Evolutionary conservation across 1,140 invertebrate species (phyloP), one percentile per base, ranked within the genome.

Genomic region (Apis laboriosa): DNA sequence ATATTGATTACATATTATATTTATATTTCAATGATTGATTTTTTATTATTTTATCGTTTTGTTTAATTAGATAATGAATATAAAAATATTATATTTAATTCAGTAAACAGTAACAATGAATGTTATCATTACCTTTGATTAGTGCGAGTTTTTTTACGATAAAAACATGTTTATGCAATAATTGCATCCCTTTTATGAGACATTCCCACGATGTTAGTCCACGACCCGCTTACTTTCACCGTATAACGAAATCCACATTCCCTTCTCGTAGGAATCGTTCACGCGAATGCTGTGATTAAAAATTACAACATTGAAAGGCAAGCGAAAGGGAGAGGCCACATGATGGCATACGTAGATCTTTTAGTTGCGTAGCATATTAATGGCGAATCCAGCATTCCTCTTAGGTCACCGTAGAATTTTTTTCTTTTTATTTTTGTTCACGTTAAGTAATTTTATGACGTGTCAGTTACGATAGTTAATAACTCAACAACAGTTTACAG

Each of bases 221-320:
- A 21, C 60, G 61, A 75, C 34, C 79, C 77, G 28, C 61, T 82
- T 82, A 82, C 80, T 82, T 82, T 82, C 80, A 82, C 74, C 9
- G 12, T 75, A 2, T 12, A 51, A 53, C 51, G 51, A 64, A 51
- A 58, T 34, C 60, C 28, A 34, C 56, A 8, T 71, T 72, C 68
- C 51, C 77, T 17, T 51, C n/a, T 79, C 5, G 55, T 28, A 79
- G 24, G 70, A 74, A 64, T 17, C 11, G 43, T 21, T 73, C 49
- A 17, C 67, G 68, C 60, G 68, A 66, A 78, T 61, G 58, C 9
- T 58, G 51, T 34, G 56, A 77, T 83, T 71, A 83, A 83, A 77
- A 77, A 78, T 78, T 68, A 56, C 66, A 56, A 66, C 75, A 70
- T 19, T 19, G 9, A 56, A 55, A 61, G 5, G 61, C 15, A 34